A percentile compares a stretch with the other conserved stretches of the same genome.
Evolutionary conservation across 2,113 vertebrate species (phyloP).

Genomic region (Scolopax mira): DNA sequence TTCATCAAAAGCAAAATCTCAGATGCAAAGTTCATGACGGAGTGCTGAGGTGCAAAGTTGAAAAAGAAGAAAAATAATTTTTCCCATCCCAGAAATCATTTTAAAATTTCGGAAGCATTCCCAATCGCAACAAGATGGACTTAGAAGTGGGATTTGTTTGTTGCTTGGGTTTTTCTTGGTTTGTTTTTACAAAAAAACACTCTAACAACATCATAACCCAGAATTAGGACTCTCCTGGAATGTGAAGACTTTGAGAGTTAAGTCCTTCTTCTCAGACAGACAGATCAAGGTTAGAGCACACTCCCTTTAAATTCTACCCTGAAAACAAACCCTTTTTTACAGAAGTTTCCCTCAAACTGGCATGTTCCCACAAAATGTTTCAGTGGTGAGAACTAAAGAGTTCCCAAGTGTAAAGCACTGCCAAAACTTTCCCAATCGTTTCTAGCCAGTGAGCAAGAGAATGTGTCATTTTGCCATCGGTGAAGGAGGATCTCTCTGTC

Average conservation of each 20-base stretch:
- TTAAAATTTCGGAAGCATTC: not conserved
- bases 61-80: conserved; percentile 17
- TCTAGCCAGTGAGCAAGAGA: not conserved
- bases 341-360: conserved; percentile 23
- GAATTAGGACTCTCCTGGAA: not conserved
- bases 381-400: conserved; percentile 48
- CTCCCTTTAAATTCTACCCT: not conserved
- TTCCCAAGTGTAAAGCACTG: not conserved
- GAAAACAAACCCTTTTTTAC: conserved; percentile 37
- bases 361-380: conserved; percentile 50
- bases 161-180: not conserved
- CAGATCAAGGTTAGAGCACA: not conserved
- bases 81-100: conserved; percentile 23
- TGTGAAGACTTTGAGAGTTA: conserved; percentile 3
- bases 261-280: not conserved
- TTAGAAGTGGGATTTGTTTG: not conserved
- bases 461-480: not conserved
- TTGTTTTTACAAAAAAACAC: not conserved
- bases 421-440: not conserved
- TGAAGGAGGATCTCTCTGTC: not conserved
- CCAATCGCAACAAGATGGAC: not conserved
- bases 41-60: conserved; percentile 37
- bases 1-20: conserved; percentile 44
- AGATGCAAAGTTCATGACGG: conserved; percentile 8
- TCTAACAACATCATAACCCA: not conserved